A percentile compares a stretch with the other conserved stretches of the same genome.
These are phyloP conservation scores for Nannoperca australis DNA, from an alignment of 2,797 vertebrate species.

Conservation along the genomic window DNA sequence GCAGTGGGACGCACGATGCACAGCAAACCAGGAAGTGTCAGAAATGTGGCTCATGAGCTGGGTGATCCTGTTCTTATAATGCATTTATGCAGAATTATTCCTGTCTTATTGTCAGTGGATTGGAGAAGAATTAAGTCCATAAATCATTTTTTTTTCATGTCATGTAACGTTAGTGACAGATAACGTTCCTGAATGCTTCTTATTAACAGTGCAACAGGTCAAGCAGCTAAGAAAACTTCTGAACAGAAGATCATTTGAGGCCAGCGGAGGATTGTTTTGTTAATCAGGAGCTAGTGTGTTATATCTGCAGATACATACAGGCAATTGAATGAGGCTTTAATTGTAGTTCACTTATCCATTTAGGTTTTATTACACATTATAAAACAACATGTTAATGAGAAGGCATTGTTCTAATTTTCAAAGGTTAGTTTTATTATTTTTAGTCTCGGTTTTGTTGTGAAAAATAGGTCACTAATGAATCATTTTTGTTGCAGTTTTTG, in stretches of 20 bases:
- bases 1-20: not conserved
- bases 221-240: no score
- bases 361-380: no score
- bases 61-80: not conserved
- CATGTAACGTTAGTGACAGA: not conserved
- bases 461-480: not conserved
- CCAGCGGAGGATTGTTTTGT: not conserved
- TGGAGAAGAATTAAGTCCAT: not conserved
- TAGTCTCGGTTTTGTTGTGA: not conserved
- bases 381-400: no score
- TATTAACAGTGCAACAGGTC: no score
- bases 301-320: not conserved
- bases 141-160: not conserved
- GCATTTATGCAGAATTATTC: not conserved
- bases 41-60: not conserved
- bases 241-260: not conserved
- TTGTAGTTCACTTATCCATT: not conserved
- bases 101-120: not conserved
- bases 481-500: not conserved
- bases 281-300: no score
- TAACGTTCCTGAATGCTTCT: no score
- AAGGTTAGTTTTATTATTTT: not conserved
- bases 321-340: no score
- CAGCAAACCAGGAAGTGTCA: not conserved
- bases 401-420: no score